Percentiles rank a stretch among this genome's conserved stretches.
phyloP scores from a whole-genome alignment of 2,888 invertebrate species.

The Sepiola atlantica region DNA sequence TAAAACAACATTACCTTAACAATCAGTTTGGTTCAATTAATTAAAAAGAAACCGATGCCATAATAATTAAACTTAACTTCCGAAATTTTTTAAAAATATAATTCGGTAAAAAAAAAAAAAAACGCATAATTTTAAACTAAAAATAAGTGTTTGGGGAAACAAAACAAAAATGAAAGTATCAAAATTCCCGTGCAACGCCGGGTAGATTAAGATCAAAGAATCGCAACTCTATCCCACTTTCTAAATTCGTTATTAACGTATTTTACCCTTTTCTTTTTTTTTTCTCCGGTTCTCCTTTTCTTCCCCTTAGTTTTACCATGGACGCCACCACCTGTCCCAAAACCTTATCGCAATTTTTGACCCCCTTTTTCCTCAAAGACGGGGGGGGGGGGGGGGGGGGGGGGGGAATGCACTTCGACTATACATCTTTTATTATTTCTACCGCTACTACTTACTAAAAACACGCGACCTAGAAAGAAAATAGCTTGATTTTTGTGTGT shows the following conservation, averaged over 20 bases:
- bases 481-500: neutral
- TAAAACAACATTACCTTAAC: no score
- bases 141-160: no score
- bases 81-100: no score
- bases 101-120: no score
- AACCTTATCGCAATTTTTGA: neutral
- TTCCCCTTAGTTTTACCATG: neutral
- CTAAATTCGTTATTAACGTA: neutral
- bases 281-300: neutral
- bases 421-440: neutral
- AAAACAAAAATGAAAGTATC: no score
- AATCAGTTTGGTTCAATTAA: no score
- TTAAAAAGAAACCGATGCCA: no score
- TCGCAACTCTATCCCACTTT: neutral
- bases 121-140: no score
- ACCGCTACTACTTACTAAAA: slow-evolving; percentile 2
- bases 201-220: neutral
- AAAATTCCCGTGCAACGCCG: no score
- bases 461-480: slow-evolving; percentile 10
- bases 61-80: no score
- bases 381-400: no score
- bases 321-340: neutral
- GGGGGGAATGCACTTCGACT: neutral
- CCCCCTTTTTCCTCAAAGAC: slow-evolving; percentile 19
- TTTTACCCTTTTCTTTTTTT: no score